Evolutionary conservation across 2,113 vertebrate species (phyloP).

Genomic region (Nothobranchius kuhntae): DNA sequence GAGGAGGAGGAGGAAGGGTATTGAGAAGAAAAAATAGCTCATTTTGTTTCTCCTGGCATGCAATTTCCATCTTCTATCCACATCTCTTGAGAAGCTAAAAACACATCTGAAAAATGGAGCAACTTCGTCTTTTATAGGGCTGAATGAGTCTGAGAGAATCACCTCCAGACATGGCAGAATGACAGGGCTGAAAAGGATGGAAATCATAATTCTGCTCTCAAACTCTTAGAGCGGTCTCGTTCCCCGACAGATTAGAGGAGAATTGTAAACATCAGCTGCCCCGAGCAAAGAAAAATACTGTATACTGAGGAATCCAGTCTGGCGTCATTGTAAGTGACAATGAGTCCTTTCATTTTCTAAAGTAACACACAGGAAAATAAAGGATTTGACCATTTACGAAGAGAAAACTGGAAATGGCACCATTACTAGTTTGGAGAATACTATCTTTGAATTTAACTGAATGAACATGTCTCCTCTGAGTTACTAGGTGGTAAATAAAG

Average conservation of each 20-base stretch:
- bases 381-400: slow-evolving; percentile 10
- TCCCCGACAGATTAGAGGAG: slow-evolving; percentile 49
- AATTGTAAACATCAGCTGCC: slow-evolving; percentile 31
- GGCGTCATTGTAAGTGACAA: slow-evolving; percentile 13
- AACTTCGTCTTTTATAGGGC: slow-evolving; percentile 58
- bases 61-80: slow-evolving; percentile 59
- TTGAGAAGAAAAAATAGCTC: slow-evolving; percentile 47
- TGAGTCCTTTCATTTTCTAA: slow-evolving; percentile 36
- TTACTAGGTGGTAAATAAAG: too few relatives aligned
- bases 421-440: slow-evolving; percentile 1
- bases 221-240: slow-evolving; percentile 35
- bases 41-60: slow-evolving; percentile 63
- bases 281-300: slow-evolving; percentile 20
- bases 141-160: slow-evolving; percentile 53
- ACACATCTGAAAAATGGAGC: slow-evolving; percentile 66
- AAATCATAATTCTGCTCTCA: slow-evolving; percentile 51
- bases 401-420: slow-evolving; percentile 44
- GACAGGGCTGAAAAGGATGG: slow-evolving; percentile 38
- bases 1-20: slow-evolving; percentile 50
- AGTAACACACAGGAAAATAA: slow-evolving; percentile 52
- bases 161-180: slow-evolving; percentile 51
- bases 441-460: too few relatives aligned
- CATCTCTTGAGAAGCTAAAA: slow-evolving; percentile 47
- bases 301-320: background rate
- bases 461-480: slow-evolving; percentile 11